Base-by-base conservation (phyloP, 2,888 invertebrate species). In the Amiota minor region DNA sequence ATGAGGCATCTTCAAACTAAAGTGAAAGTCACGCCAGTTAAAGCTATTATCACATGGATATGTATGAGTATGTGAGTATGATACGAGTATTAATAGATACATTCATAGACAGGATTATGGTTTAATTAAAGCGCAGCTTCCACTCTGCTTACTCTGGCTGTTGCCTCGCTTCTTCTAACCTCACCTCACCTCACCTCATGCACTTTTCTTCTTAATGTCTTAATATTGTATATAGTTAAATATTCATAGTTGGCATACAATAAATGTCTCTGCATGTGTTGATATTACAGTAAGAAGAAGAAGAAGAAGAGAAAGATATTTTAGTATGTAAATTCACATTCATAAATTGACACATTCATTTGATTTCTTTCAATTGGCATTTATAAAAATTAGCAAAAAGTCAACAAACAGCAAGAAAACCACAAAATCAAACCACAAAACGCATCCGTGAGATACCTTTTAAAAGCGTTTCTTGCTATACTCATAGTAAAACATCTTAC, bases 381-480 rank as follows among this genome's bases (percentile, higher is more conserved):
- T 81, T 76, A 73, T 50, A 68, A 35, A n/a, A n/a, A n/a, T n/a
- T 50, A 68, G 20, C 49, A 68, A 68, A 49, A 47, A 50, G 50
- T 50, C 35, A 35, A 35, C 35, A 35, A 35, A 64, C 16, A 45
- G 8, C 16, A n/a, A 35, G 18, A 8, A 16, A 62, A 62, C 23
- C 62, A 35, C 62, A 49, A 62, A 70, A 35, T 6, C 35, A 35
- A 71, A 61, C 71, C 67, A 71, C 75, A 76, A 35, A 35, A 35
- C 35, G 71, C 79, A 83, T 85, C 86, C 83, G 83, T 80, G 79
- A 85, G 85, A 83, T 85, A 82, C 83, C 84, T 84, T 84, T 84
- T 81, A 84, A 85, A 85, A 84, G 83, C 65, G 11, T 14, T 18
- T 49, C 49, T 47, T 20, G 18, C 10, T 20, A 56, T 56, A 56